Evolutionary conservation across 1,140 invertebrate species (phyloP).

Genomic region (Mesaphorura yosii): DNA sequence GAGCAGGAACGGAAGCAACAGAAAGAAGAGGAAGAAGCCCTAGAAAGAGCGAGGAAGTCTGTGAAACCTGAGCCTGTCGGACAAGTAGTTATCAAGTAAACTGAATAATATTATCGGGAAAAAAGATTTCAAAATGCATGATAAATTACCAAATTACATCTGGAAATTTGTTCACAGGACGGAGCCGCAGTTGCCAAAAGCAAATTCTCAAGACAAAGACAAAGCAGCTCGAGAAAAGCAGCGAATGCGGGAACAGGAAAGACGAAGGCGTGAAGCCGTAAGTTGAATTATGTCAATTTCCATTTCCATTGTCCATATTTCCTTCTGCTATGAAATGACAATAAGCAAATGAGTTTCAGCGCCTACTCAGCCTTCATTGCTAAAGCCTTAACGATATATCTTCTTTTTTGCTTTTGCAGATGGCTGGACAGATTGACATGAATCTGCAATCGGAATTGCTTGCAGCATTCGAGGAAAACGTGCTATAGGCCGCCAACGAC

Average conservation of each 20-base stretch:
- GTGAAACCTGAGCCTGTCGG: slow-evolving; percentile 19
- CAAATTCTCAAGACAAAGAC: too few species aligned
- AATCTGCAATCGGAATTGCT: slow-evolving; percentile 95
- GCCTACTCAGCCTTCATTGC: too few species aligned
- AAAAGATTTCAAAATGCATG: too few species aligned
- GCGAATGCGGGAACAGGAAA: slow-evolving; percentile 71
- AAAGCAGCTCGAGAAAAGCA: slow-evolving; percentile 61
- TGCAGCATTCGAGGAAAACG: slow-evolving; percentile 82
- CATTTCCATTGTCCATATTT: too few species aligned
- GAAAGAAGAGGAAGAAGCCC: slow-evolving; percentile 64
- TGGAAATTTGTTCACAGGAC: too few species aligned
- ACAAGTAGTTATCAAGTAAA: not conserved
- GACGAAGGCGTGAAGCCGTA: slow-evolving; percentile 80
- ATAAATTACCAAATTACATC: too few species aligned
- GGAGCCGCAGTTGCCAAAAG: too few species aligned
- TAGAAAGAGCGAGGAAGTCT: slow-evolving; percentile 52
- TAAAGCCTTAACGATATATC: too few species aligned
- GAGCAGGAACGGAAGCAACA: slow-evolving; percentile 65
- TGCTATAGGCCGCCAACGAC: slow-evolving; percentile 21
- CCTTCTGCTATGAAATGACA: too few species aligned
- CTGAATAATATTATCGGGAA: not conserved
- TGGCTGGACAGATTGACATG: slow-evolving; percentile 93
- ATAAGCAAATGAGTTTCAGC: too few species aligned
- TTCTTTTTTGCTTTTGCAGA: slow-evolving; percentile 53
- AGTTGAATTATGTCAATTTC: slow-evolving; percentile 43